Conservation (phyloP, 2,888 invertebrate genomes). For the Eueremaeus valkanovi region DNA sequence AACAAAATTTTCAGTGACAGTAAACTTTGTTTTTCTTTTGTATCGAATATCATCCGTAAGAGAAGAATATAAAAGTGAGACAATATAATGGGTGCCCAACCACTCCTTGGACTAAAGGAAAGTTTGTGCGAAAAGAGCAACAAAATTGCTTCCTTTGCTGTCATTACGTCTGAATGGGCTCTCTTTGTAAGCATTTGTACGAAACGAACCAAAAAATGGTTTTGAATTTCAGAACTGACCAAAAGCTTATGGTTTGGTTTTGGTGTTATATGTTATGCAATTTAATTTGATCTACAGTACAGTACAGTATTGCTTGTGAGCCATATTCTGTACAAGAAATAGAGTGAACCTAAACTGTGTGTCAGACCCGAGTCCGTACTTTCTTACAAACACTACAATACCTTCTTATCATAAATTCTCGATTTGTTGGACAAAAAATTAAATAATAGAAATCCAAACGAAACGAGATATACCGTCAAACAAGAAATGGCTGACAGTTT, state of each 20-base stretch:
- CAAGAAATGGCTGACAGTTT: slow-evolving; percentile 3
- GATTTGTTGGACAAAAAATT: slow-evolving; percentile 26
- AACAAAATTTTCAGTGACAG: not conserved
- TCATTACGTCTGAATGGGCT: slow-evolving; percentile 23
- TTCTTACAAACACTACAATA: slow-evolving; percentile 2
- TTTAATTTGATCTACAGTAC: slow-evolving; percentile 8
- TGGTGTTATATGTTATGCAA: slow-evolving; percentile 9
- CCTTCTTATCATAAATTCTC: slow-evolving; percentile 30
- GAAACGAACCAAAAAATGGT: not conserved
- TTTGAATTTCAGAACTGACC: slow-evolving; percentile 20
- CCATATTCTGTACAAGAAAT: not conserved
- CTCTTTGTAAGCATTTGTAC: slow-evolving; percentile 9
- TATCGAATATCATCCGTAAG: not conserved
- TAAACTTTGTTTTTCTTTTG: not conserved
- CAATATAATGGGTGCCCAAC: not conserved
- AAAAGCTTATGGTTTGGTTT: not conserved
- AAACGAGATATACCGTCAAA: slow-evolving; percentile 6
- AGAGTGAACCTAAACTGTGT: not conserved
- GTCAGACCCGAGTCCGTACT: not conserved
- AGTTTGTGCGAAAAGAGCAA: slow-evolving; percentile 19
- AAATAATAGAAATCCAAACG: slow-evolving; percentile 10
- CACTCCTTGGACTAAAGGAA: slow-evolving; percentile 1
- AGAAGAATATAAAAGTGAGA: not conserved
- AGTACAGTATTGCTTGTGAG: not conserved
- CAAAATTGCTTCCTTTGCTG: slow-evolving; percentile 33